These are phyloP conservation scores for Philereme transversata DNA, from an alignment of 2,888 invertebrate species.

Conservation along the genomic window DNA sequence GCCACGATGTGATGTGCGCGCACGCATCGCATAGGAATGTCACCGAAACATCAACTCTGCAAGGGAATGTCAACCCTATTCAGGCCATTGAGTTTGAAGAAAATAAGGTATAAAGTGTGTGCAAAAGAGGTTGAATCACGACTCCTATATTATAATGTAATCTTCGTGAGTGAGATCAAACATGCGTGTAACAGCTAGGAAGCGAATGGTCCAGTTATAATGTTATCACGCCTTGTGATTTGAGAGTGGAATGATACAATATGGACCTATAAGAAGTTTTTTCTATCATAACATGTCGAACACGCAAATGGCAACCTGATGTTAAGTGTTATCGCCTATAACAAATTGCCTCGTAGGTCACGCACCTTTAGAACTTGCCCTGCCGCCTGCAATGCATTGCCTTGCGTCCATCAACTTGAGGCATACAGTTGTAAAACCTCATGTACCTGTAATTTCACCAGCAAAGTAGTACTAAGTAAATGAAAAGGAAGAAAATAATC, in stretches of 20 bases:
- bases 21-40: constrained; percentile 30
- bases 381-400: too few relatives aligned
- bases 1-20: constrained; percentile 33
- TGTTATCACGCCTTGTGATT: constrained; percentile 15
- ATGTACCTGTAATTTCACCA: too few relatives aligned
- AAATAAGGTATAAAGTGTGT: background rate
- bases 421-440: too few relatives aligned
- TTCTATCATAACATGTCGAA: too few relatives aligned
- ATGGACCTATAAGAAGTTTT: too few relatives aligned
- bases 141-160: constrained; percentile 50
- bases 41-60: constrained; percentile 16
- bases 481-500: too few relatives aligned
- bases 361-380: too few relatives aligned
- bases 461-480: too few relatives aligned
- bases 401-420: too few relatives aligned
- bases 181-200: constrained; percentile 33
- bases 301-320: too few relatives aligned
- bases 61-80: constrained; percentile 10
- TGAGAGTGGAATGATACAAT: background rate
- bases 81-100: constrained; percentile 3
- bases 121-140: constrained; percentile 41
- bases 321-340: too few relatives aligned
- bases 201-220: constrained; percentile 27
- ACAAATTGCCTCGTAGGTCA: too few relatives aligned
- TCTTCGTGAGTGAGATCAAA: constrained; percentile 38